Base-by-base conservation (phyloP, 2,113 vertebrate species). In the Numida meleagris region DNA sequence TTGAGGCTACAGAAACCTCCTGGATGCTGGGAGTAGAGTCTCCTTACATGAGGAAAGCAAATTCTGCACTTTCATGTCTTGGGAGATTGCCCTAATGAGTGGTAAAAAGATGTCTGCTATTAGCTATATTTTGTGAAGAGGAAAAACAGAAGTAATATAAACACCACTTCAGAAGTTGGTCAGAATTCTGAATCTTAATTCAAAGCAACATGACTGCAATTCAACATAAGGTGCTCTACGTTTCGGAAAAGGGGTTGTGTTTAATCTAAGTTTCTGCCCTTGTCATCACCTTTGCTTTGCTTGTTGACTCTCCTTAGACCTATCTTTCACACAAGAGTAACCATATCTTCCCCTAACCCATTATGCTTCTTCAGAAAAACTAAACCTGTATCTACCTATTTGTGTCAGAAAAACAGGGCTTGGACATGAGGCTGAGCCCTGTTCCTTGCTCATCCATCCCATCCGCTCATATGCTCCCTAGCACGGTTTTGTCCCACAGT, bases 121-220 rank as follows among this genome's bases (percentile, higher is more conserved):
- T 42, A 77, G 72, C 76, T 72, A 6, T 19, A 42, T 83, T 86
- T 74, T 77, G 40, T 55, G 40, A n/a, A 27, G 38, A 53, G 17
- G 8, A 65, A 86, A 93, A 91, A 1, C 40, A 89, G 66, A 82
- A 82, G 62, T 36, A 21, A 76, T 73, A 16, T 80, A 33, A 66
- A n/a, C n/a, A 33, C 58, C 8, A 20, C 65, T 81, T 91, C 75
- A 73, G 36, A 96, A 90, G 45, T 46, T 90, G 79, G 55, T 74
- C 85, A 91, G 79, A 88, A 38, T 17, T 77, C 53, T 88, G 90
- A 95, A 88, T 93, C 63, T 43, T 91, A 90, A 91, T 86, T 42
- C 72, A 80, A 93, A 73, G n/a, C n/a, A 94, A 77, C 79, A 82
- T 3, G 19, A 68, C 63, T 70, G 62, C 45, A 80, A 76, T 12